phyloP scores from a whole-genome alignment of 1,140 invertebrate species.

The Cotesia typhae region DNA sequence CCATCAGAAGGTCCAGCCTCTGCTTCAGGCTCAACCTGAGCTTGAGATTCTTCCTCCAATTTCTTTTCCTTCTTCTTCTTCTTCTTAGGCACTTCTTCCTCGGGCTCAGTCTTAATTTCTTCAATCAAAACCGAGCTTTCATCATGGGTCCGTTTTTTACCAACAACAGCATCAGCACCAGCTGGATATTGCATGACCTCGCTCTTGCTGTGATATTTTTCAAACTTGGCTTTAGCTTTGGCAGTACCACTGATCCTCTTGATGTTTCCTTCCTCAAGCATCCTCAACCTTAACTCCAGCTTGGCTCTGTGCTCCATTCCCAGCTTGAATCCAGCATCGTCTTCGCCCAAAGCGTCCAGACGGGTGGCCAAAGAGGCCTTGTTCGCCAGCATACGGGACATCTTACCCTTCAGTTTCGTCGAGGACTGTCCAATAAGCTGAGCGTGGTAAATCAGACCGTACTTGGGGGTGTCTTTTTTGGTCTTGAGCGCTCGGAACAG shows the following conservation, averaged over 20 bases:
- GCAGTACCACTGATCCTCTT: conserved; percentile 86
- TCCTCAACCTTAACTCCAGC: conserved; percentile 79
- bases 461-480: conserved; percentile 98
- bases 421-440: conserved; percentile 89
- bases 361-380: conserved; percentile 93
- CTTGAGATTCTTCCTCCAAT: conserved; percentile 21
- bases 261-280: conserved; percentile 86
- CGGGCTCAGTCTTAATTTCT: conserved; percentile 52
- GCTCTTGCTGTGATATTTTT: conserved; percentile 89
- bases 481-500: conserved; percentile 96
- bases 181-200: conserved; percentile 73
- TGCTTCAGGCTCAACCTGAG: not conserved
- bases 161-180: conserved; percentile 70
- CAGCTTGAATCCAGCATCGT: conserved; percentile 75
- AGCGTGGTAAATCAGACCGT: conserved; percentile 98
- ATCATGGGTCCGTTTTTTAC: conserved; percentile 58
- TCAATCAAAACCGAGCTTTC: conserved; percentile 62
- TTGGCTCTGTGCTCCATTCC: conserved; percentile 89
- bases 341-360: conserved; percentile 96
- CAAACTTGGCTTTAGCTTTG: conserved; percentile 86
- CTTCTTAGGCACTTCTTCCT: conserved; percentile 49
- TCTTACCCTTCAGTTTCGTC: conserved; percentile 91
- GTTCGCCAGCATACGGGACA: conserved; percentile 96
- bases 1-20: not conserved
- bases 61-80: conserved; percentile 40